Evolutionary conservation across 2,797 vertebrate genomes (phyloP).

Genomic region (Sebastes nivosus): DNA sequence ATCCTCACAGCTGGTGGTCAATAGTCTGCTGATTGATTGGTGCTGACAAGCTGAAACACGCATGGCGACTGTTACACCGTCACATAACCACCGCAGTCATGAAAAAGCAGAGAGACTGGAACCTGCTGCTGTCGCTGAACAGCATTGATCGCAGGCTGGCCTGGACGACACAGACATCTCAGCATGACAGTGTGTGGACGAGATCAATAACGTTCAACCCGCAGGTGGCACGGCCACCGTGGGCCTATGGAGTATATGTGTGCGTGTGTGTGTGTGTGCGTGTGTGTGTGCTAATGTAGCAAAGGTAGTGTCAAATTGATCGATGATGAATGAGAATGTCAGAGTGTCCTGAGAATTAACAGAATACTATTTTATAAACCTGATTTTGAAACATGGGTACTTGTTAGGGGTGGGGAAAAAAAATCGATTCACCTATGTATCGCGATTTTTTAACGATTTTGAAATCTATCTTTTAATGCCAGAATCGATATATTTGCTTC

Average conservation of each 20-base stretch:
- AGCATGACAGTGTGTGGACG: slow-evolving; percentile 24
- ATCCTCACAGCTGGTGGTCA: slow-evolving; percentile 25
- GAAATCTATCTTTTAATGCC: no score
- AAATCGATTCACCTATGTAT: no score
- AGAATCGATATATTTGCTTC: no score
- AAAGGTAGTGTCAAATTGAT: not conserved
- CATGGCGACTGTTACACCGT: not conserved
- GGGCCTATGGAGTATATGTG: not conserved
- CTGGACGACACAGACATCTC: slow-evolving; percentile 40
- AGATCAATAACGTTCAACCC: slow-evolving; percentile 52
- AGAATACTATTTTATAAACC: not conserved
- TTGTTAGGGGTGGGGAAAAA: not conserved
- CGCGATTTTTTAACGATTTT: no score
- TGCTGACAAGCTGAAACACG: slow-evolving; percentile 34
- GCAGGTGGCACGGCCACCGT: slow-evolving; percentile 10
- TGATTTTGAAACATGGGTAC: not conserved
- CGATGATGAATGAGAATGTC: not conserved
- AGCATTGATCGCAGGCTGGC: slow-evolving; percentile 57
- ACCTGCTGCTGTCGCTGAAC: slow-evolving; percentile 37
- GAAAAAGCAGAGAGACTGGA: slow-evolving; percentile 37
- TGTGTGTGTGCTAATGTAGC: not conserved
- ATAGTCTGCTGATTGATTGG: slow-evolving; percentile 45
- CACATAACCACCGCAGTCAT: not conserved
- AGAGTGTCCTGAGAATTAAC: not conserved
- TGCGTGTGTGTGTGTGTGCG: not conserved